Evolutionary conservation across 2,888 invertebrate species (phyloP), one percentile per base, ranked within the genome.

Genomic region (Tyria jacobaeae): DNA sequence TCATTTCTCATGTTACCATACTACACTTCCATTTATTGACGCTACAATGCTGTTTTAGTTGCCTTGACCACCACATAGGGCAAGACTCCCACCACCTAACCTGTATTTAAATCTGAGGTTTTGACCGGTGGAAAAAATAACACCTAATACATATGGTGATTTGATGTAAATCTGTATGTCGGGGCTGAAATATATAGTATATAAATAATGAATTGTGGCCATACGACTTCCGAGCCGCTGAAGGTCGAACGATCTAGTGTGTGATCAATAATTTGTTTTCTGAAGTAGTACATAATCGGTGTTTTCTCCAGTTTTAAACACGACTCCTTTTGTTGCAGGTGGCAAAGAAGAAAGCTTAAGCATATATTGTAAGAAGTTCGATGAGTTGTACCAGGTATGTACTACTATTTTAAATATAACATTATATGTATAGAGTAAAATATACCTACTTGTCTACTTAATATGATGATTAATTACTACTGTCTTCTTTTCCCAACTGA

Each of bases 401-500:
- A 53, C 31, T n/a, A n/a, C 3, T 12, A 37, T 39, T 25, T n/a
- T 4, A 4, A 25, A n/a, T n/a, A n/a, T n/a, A n/a, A 37, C 21
- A 2, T 3, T 0, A 0, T 21, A 3, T 21, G 0, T 37, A 1
- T 21, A 3, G 10, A 0, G 3, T 4, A 34, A 1, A 3, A 25
- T 3, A n/a, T 27, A 27, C n/a, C n/a, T 3, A 15, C 15, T 12
- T 34, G 9, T 39, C 7, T 21, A 17, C 12, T n/a, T 37, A 1
- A 50, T 50, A 54, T 49, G 10, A 82, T 89, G 88, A 88, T 89
- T 88, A 88, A 79, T 80, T 59, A 60, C 74, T 84, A 85, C 85
- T 85, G 89, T 88, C 88, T 88, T 89, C 88, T 89, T 89, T 89
- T 88, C 89, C 88, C 88, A 86, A 81, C 88, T 81, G 87, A 88